A percentile compares a stretch with the other conserved stretches of the same genome.
phyloP scores from a whole-genome alignment of 1,140 invertebrate species.

The Drosophila ironensis region DNA sequence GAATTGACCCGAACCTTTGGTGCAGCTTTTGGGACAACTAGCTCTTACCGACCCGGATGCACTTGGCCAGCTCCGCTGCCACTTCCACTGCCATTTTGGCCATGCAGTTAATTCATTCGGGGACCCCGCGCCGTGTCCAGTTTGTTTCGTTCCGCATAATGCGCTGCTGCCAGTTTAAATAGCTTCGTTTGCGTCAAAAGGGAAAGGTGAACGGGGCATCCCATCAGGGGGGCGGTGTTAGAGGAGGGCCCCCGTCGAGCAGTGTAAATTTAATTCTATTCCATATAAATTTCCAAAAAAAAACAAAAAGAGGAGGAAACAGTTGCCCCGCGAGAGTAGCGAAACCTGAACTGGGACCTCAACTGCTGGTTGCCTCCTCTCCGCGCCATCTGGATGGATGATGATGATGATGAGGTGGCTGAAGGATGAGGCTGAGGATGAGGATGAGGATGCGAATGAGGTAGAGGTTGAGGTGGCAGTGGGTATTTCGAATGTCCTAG shows the following conservation, averaged over 20 bases:
- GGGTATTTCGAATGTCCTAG: not conserved
- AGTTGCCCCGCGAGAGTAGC: not conserved
- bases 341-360: not conserved
- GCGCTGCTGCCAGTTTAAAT: slow-evolving; percentile 36
- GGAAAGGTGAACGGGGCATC: not conserved
- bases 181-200: slow-evolving; percentile 43
- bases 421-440: not conserved
- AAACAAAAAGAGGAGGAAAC: not conserved
- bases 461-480: not conserved
- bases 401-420: slow-evolving; percentile 10
- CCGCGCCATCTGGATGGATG: slow-evolving; percentile 17
- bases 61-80: not conserved
- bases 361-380: slow-evolving; percentile 9
- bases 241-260: not conserved
- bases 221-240: not conserved
- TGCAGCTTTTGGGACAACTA: not conserved
- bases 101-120: not conserved
- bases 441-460: not conserved
- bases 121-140: not conserved
- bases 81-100: too few species aligned
- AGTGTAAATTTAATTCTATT: slow-evolving; percentile 69
- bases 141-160: slow-evolving; percentile 21
- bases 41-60: not conserved
- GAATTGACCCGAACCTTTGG: not conserved
- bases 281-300: slow-evolving; percentile 52